These are phyloP conservation scores for Tympanuchus pallidicinctus DNA, from an alignment of 2,113 vertebrate species.

Conservation along the genomic window DNA sequence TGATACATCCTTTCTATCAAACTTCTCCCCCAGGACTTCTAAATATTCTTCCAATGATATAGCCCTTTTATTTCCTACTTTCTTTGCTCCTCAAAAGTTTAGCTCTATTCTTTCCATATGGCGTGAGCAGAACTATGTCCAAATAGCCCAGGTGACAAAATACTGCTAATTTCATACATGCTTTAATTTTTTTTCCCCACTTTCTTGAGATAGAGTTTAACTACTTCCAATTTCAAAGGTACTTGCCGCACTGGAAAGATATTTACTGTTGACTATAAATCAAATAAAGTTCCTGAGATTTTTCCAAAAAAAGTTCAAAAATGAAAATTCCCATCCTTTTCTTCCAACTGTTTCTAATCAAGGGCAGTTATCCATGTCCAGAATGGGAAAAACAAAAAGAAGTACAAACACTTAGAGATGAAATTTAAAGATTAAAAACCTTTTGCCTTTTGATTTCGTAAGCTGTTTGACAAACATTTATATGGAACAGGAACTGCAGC, in stretches of 20 bases:
- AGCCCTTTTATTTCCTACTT: slow-evolving; percentile 18
- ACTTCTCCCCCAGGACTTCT: not conserved
- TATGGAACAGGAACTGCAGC: slow-evolving; percentile 38
- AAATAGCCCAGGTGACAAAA: slow-evolving; percentile 43
- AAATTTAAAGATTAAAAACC: not conserved
- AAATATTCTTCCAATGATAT: slow-evolving; percentile 18
- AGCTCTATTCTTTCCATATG: slow-evolving; percentile 10
- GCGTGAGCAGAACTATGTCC: not conserved
- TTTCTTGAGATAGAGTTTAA: not conserved
- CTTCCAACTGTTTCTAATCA: slow-evolving; percentile 57
- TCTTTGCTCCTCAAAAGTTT: not conserved
- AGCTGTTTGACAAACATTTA: slow-evolving; percentile 30
- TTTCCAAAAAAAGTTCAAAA: not conserved
- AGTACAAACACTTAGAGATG: not conserved
- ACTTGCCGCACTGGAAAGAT: not conserved
- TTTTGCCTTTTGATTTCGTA: not conserved
- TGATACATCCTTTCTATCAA: slow-evolving; percentile 27
- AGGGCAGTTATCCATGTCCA: slow-evolving; percentile 16
- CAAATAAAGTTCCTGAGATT: slow-evolving; percentile 25
- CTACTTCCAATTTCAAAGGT: slow-evolving; percentile 20
- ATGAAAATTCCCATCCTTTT: not conserved
- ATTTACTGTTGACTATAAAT: slow-evolving; percentile 5
- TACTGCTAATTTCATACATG: not conserved
- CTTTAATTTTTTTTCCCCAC: slow-evolving; percentile 35
- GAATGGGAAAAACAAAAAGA: not conserved